Evolutionary conservation across 2,888 invertebrate genomes (phyloP).

Genomic region (Tortrix viridana): DNA sequence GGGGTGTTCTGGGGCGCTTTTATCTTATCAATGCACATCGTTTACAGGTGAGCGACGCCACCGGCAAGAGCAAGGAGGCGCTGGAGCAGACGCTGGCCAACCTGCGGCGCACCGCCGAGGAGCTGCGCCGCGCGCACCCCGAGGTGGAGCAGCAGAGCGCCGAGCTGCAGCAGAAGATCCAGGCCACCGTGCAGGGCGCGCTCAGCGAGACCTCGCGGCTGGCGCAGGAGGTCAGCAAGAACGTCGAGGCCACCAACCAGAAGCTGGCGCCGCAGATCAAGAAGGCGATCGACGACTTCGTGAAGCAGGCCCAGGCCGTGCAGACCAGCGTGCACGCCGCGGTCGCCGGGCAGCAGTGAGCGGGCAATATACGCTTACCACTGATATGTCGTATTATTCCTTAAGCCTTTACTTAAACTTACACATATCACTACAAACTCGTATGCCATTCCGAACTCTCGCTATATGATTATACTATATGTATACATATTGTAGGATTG

Average conservation of each 20-base stretch:
- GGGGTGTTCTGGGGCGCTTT: too few relatives aligned
- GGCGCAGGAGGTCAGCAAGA: slow-evolving; percentile 63
- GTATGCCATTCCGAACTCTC: too few relatives aligned
- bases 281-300: slow-evolving; percentile 70
- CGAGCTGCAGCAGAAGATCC: slow-evolving; percentile 61
- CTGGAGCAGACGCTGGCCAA: slow-evolving; percentile 60
- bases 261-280: slow-evolving; percentile 72
- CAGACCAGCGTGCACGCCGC: slow-evolving; percentile 74
- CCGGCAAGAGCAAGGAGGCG: slow-evolving; percentile 70
- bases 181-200: slow-evolving; percentile 60
- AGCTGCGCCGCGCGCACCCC: slow-evolving; percentile 70
- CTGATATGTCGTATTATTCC: slow-evolving; percentile 1
- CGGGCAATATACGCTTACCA: neutral
- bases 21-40: too few relatives aligned
- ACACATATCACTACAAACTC: too few relatives aligned
- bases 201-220: slow-evolving; percentile 68
- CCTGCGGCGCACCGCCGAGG: slow-evolving; percentile 60
- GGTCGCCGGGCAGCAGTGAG: slow-evolving; percentile 67
- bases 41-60: slow-evolving; percentile 64
- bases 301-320: slow-evolving; percentile 62
- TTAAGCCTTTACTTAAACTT: too few relatives aligned
- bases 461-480: too few relatives aligned
- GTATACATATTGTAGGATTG: too few relatives aligned
- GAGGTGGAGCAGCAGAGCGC: slow-evolving; percentile 69
- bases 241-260: slow-evolving; percentile 67